Base-by-base conservation (phyloP, 2,113 vertebrate genomes). In the Ramphastos sulfuratus region DNA sequence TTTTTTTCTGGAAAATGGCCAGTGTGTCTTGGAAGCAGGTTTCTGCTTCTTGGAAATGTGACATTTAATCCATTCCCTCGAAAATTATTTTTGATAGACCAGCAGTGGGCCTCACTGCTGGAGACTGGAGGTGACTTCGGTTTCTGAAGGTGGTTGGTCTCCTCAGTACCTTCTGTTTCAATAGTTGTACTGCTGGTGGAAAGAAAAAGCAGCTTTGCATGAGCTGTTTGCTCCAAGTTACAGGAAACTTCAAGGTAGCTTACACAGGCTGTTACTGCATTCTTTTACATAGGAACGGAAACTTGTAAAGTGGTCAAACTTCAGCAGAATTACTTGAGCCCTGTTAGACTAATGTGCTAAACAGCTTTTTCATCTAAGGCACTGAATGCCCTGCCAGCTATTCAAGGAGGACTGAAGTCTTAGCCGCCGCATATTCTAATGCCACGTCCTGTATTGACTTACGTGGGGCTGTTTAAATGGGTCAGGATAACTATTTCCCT, bases 271-370 rank as follows among this genome's bases (percentile, higher is more conserved):
- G 60, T 88, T 96, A 82, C 71, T 84, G 48, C 70, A 69, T 94
- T 96, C 92, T 87, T 95, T 87, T 78, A 54, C 70, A 13, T 92
- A 74, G 44, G 85, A 95, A 35, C 4, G 82, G 93, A 95, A 96
- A 93, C 96, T 88, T 95, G 92, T 94, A 81, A 93, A 94, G 73
- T 88, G 90, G 92, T 96, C 93, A 94, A 95, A 90, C 93, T 90
- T 81, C 3, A 15, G 52, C 74, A 35, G 88, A 96, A 83, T 95
- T 93, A 78, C 83, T 93, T 83, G 50, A 56, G 82, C 72, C 69
- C 48, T 5, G 85, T 86, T 94, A 69, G 80, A 37, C 83, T 95
- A 90, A 94, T 93, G 85, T 86, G 73, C 90, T 95, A 39, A 96
- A 86, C 95, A 94, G 90, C 88, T 63, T 86, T 92, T 93, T 93